These are phyloP conservation scores for Anguilla megastoma DNA, from an alignment of 2,797 vertebrate genomes.

Conservation along the genomic window DNA sequence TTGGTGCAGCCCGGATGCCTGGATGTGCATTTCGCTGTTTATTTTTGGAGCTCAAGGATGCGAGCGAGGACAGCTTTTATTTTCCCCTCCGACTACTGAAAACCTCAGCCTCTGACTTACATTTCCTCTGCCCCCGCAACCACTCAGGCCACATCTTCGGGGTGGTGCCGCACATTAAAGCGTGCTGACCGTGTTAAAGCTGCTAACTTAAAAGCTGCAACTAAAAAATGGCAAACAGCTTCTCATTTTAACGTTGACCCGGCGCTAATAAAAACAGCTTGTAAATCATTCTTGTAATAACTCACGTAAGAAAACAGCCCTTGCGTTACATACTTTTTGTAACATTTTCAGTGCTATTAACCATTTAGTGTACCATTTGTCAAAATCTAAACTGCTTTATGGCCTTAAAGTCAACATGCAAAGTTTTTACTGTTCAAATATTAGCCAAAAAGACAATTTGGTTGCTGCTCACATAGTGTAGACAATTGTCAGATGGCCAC, in stretches of 20 bases:
- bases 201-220: conserved; percentile 34
- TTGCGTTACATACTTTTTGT: background rate
- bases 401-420: background rate
- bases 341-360: background rate
- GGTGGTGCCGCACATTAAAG: conserved; percentile 52
- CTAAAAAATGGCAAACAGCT: conserved; percentile 49
- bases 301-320: conserved; percentile 34
- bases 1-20: conserved; percentile 10
- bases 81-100: conserved; percentile 48
- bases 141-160: conserved; percentile 55
- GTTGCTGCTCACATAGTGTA: background rate
- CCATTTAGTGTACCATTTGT: background rate
- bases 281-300: conserved; percentile 39
- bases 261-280: conserved; percentile 54
- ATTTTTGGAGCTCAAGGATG: conserved; percentile 44
- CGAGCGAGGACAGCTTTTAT: conserved; percentile 45
- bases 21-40: conserved; percentile 30
- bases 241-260: conserved; percentile 44
- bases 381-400: background rate
- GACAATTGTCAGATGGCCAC: background rate
- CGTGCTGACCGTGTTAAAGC: conserved; percentile 36
- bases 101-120: conserved; percentile 48
- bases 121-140: conserved; percentile 46
- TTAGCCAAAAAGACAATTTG: background rate
- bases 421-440: background rate